These are phyloP conservation scores for Tragelaphus imberbis DNA, from an alignment of 2,113 vertebrate species.

Conservation along the genomic window DNA sequence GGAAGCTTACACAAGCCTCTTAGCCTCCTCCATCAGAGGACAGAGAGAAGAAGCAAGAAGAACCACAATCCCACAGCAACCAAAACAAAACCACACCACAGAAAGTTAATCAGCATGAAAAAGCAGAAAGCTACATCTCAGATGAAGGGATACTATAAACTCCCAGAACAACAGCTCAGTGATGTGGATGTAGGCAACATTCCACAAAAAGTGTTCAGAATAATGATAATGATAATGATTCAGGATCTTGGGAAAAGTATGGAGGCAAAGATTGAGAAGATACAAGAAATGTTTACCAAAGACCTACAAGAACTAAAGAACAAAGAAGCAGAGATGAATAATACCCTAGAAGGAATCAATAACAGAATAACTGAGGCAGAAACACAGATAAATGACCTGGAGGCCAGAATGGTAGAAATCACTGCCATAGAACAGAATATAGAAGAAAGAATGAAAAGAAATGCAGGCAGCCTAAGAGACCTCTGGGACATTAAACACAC, in stretches of 20 bases:
- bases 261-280: not conserved
- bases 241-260: not conserved
- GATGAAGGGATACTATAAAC: rapidly evolving
- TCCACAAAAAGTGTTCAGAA: not conserved
- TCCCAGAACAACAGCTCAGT: not conserved
- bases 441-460: not conserved
- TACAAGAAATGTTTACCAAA: not conserved
- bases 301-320: not conserved
- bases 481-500: rapidly evolving
- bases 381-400: not conserved
- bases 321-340: not conserved
- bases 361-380: not conserved
- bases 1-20: not conserved
- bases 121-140: not conserved
- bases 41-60: not conserved
- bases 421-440: too few species aligned
- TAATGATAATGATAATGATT: not conserved
- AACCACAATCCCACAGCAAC: not conserved
- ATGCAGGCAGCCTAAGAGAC: not conserved
- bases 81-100: not conserved
- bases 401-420: too few species aligned
- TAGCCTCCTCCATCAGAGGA: too few species aligned
- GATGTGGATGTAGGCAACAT: not conserved
- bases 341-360: not conserved
- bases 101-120: not conserved